Conservation (phyloP, 2,797 vertebrate genomes). For the Rhodeus uyekii region DNA sequence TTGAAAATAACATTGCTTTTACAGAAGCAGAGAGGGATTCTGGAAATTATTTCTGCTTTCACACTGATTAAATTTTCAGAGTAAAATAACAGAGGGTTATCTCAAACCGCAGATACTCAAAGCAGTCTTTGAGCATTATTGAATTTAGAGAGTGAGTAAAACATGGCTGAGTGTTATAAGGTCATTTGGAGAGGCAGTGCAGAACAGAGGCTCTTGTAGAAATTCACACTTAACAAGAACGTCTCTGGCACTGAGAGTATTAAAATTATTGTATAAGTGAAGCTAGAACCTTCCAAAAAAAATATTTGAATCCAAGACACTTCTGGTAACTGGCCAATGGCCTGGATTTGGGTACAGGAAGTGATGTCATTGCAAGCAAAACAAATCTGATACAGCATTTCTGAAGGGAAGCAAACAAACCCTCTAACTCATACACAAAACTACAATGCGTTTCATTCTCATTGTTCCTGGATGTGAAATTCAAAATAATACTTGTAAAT, state of each 20-base stretch:
- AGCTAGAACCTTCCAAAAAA: constrained; percentile 55
- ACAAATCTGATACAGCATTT: constrained; percentile 77
- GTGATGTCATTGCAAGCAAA: constrained; percentile 77
- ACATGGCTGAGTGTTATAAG: background rate
- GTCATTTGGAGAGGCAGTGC: constrained; percentile 22
- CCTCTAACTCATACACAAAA: constrained; percentile 51
- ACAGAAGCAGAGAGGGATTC: constrained; percentile 19
- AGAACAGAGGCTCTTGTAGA: constrained; percentile 50
- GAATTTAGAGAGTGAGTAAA: constrained; percentile 26
- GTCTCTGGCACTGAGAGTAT: constrained; percentile 40
- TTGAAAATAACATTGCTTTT: too few species aligned
- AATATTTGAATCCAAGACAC: constrained; percentile 59
- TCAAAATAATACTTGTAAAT: background rate
- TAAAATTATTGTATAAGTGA: constrained; percentile 50
- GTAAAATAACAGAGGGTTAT: constrained; percentile 44
- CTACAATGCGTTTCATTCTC: constrained; percentile 55
- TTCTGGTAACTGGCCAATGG: constrained; percentile 60
- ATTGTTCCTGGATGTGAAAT: constrained; percentile 46
- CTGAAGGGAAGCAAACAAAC: constrained; percentile 76
- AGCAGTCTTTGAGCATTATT: constrained; percentile 41
- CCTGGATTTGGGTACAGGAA: constrained; percentile 71
- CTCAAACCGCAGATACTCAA: constrained; percentile 35
- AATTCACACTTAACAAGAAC: constrained; percentile 56
- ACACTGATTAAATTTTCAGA: constrained; percentile 41
- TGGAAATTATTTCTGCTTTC: constrained; percentile 48